Base-by-base conservation (phyloP, 2,888 invertebrate species). In the Meteorus colon region DNA sequence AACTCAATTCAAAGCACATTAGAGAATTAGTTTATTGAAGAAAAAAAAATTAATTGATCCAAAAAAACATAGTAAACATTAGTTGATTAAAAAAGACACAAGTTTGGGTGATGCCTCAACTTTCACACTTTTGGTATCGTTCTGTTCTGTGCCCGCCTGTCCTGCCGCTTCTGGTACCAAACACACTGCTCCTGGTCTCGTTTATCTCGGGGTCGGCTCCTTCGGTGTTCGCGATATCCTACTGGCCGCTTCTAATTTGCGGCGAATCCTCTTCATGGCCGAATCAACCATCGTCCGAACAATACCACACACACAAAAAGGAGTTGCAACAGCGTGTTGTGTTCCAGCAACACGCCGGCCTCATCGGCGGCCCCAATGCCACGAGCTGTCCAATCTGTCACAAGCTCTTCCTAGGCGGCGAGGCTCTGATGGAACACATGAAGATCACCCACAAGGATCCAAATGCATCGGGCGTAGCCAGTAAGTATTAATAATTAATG, bases 371-470 rank as follows among this genome's bases (percentile, higher is more conserved):
- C 85, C 96, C 97, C 82, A 96, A 96, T 88, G 96, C 97, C 81
- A 96, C 96, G 78, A 95, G 96, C 83, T 97, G 97, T 91, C 97
- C 97, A 71, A 94, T 97, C 85, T 97, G 97, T 92, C 97, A 97
- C 92, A 97, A 97, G 92, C 94, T 97, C 89, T 96, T 97, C 91
- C 94, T 97, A 87, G 96, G 96, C 83, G 96, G 96, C 81, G 97
- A 97, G 91, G 96, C 96, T 75, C 93, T 97, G 79, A 96, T 97
- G 93, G 97, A 97, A 91, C 97, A 97, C 90, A 97, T 97, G 97
- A 97, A 97, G 91, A 96, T 96, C 90, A 95, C 96, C 73, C 97
- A 97, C 91, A 97, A 97, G 92, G 97, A 97, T 88, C 97, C 96
- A 55, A 95, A 95, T 90, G 95, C 95, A 83, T 94, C 95, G 84